These are phyloP conservation scores for Apostichopus californicus DNA, from an alignment of 35 echinoderm and acorn worm genomes.

Conservation along the genomic window DNA sequence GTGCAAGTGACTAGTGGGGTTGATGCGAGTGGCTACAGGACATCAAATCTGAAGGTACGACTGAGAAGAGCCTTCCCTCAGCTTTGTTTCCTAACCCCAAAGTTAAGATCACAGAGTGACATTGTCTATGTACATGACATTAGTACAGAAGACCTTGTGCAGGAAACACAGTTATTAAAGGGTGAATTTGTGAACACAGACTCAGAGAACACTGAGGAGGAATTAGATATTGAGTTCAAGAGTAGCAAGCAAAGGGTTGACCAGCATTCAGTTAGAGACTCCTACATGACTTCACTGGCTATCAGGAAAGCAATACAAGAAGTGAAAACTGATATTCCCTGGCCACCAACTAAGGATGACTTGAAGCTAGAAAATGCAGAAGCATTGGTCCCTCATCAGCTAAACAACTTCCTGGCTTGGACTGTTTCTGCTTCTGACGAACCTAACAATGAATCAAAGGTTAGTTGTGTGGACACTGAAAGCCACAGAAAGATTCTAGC, in stretches of 20 bases:
- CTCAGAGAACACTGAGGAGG: neutral
- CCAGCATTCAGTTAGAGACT: neutral
- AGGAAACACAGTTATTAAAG: neutral
- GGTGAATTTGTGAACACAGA: neutral
- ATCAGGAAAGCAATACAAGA: slow-evolving; percentile 19
- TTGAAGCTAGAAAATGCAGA: slow-evolving; percentile 27
- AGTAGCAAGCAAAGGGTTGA: neutral
- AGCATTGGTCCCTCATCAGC: slow-evolving; percentile 32
- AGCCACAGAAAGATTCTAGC: slow-evolving; percentile 14
- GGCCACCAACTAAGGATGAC: slow-evolving; percentile 53
- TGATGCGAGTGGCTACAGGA: slow-evolving; percentile 13
- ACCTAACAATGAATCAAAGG: slow-evolving; percentile 31
- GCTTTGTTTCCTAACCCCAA: slow-evolving; percentile 19
- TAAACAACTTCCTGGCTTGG: slow-evolving; percentile 54
- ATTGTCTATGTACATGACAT: slow-evolving; percentile 44
- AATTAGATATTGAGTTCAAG: neutral
- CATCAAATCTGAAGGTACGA: slow-evolving; percentile 23
- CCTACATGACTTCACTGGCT: slow-evolving; percentile 31
- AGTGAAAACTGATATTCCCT: slow-evolving; percentile 21
- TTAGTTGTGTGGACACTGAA: neutral
- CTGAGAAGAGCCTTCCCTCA: neutral
- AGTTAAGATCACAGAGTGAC: slow-evolving; percentile 30
- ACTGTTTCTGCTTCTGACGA: slow-evolving; percentile 32
- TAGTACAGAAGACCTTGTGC: neutral
- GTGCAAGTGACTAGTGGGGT: neutral